phyloP scores from a whole-genome alignment of 2,888 invertebrate genomes.

The Ferrisia virgata region DNA sequence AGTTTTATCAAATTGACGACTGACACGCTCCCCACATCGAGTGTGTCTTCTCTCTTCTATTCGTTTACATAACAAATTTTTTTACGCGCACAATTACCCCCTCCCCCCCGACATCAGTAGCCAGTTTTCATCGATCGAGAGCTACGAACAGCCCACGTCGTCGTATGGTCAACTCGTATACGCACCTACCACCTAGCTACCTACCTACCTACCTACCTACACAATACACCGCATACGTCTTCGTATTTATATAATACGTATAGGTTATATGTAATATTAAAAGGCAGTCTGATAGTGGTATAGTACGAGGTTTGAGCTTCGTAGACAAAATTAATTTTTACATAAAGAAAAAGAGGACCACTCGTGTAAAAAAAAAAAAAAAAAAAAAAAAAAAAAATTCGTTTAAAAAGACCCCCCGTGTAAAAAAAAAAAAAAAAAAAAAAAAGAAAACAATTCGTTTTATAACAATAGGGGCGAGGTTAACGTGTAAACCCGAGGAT shows the following conservation, averaged over 20 bases:
- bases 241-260: too few relatives aligned
- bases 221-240: too few relatives aligned
- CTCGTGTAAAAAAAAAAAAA: conserved; percentile 22
- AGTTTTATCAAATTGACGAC: conserved; percentile 40
- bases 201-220: too few relatives aligned
- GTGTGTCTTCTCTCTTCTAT: background rate
- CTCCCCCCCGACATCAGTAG: background rate
- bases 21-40: background rate
- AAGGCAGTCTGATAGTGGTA: background rate
- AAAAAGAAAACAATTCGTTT: conserved; percentile 6
- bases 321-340: conserved; percentile 1
- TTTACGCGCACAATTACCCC: background rate
- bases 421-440: conserved; percentile 8
- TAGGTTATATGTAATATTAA: too few relatives aligned
- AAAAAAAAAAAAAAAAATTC: too few relatives aligned
- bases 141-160: background rate
- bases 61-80: background rate
- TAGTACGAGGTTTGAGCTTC: background rate
- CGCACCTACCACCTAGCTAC: background rate
- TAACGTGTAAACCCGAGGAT: conserved; percentile 14
- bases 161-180: background rate
- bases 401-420: background rate
- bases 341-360: background rate
- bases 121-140: background rate
- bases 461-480: background rate